Evolutionary conservation across 2,888 invertebrate genomes (phyloP).

Genomic region (Octonoba sinensis): DNA sequence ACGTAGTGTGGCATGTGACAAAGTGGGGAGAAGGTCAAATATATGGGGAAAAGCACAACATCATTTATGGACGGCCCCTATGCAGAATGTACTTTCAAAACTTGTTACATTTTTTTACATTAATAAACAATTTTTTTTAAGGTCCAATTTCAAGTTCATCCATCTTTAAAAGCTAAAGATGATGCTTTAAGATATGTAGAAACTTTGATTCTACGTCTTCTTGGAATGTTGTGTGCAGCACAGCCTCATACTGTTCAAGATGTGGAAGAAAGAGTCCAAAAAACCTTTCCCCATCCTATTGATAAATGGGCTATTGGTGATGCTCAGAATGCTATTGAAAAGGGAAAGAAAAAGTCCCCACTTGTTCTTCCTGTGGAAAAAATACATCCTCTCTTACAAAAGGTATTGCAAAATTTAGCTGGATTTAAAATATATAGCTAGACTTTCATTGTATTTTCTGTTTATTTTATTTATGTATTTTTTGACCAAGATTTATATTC

Average conservation of each 20-base stretch:
- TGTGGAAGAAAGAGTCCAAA: conserved; percentile 91
- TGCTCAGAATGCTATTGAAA: conserved; percentile 86
- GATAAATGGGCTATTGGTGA: conserved; percentile 93
- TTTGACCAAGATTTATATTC: too few species aligned
- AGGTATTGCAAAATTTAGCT: conserved; percentile 70
- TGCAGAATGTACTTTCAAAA: too few species aligned
- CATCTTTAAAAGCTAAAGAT: conserved; percentile 85
- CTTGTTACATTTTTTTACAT: too few species aligned
- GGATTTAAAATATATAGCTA: neutral
- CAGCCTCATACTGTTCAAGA: conserved; percentile 78
- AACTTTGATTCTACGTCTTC: conserved; percentile 86
- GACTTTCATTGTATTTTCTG: neutral
- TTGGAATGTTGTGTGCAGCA: conserved; percentile 81
- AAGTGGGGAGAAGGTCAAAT: too few species aligned
- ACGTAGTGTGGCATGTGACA: too few species aligned
- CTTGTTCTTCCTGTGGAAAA: conserved; percentile 87
- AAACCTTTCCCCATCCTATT: conserved; percentile 94
- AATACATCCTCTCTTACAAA: conserved; percentile 88
- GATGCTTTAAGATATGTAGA: conserved; percentile 94
- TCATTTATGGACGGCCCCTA: too few species aligned
- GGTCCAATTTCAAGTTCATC: conserved; percentile 92
- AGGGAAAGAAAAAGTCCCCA: conserved; percentile 79
- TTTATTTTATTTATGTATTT: too few species aligned
- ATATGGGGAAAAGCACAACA: too few species aligned
- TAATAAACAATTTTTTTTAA: conserved; percentile 70